A percentile compares a stretch with the other conserved stretches of the same genome.
Conservation (phyloP, 2,797 vertebrate species). For the Liasis olivaceus region DNA sequence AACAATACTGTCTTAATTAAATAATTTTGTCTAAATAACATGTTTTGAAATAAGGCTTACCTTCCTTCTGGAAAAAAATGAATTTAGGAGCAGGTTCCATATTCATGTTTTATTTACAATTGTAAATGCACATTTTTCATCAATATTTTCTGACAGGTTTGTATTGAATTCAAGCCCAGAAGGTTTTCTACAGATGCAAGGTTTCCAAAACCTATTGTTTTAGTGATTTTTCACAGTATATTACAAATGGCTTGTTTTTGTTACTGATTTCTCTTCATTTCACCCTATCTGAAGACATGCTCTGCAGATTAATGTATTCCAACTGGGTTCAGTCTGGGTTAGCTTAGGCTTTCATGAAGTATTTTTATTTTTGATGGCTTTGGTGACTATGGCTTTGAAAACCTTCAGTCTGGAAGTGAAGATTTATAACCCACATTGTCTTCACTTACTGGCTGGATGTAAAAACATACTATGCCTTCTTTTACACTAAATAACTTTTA, state of each 20-base stretch:
- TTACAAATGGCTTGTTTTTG: conserved; percentile 62
- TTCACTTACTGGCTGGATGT: not conserved
- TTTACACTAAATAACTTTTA: conserved; percentile 40
- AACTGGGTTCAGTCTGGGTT: conserved; percentile 33
- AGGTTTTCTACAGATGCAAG: conserved; percentile 64
- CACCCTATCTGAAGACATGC: conserved; percentile 36
- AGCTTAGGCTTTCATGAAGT: conserved; percentile 40
- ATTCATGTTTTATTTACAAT: conserved; percentile 67
- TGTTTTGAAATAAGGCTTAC: conserved; percentile 2
- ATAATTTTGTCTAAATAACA: conserved; percentile 49
- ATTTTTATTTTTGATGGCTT: conserved; percentile 51
- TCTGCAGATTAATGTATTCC: conserved; percentile 58
- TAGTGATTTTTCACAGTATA: conserved; percentile 55
- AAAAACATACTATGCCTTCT: conserved; percentile 10
- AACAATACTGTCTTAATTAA: conserved; percentile 64
- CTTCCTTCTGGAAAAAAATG: conserved; percentile 52
- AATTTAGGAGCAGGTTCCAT: conserved; percentile 56
- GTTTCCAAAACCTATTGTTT: conserved; percentile 65
- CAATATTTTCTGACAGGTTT: conserved; percentile 69
- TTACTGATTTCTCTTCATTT: conserved; percentile 60
- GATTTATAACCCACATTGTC: conserved; percentile 33
- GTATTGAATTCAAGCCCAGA: conserved; percentile 68
- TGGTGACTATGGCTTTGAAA: conserved; percentile 30
- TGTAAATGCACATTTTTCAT: conserved; percentile 67
- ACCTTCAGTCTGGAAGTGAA: conserved; percentile 42